These are phyloP conservation scores for Lasioglossum calceatum DNA, from an alignment of 2,888 invertebrate genomes.

Conservation along the genomic window DNA sequence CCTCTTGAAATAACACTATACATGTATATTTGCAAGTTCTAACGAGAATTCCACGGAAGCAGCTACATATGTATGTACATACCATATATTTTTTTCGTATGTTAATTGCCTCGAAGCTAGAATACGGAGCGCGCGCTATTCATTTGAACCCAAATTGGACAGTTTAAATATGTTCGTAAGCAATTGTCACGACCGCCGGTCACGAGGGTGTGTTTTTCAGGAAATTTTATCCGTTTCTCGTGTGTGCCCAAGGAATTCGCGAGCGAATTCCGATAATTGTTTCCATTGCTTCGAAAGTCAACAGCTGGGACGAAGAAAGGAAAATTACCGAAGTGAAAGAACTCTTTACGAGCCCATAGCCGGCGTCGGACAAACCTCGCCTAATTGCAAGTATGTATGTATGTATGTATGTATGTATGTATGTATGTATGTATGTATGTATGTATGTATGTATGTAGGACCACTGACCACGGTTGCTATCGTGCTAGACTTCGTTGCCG, in stretches of 20 bases:
- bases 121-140: slow-evolving; percentile 15
- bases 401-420: no score
- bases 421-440: no score
- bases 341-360: not conserved
- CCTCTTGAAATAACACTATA: not conserved
- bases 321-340: slow-evolving; percentile 20
- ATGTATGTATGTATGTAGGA: no score
- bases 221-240: slow-evolving; percentile 28
- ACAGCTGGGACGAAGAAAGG: slow-evolving; percentile 7
- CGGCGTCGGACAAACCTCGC: not conserved
- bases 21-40: not conserved
- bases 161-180: slow-evolving; percentile 10
- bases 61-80: not conserved
- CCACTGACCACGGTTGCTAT: not conserved
- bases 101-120: slow-evolving; percentile 9
- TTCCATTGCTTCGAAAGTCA: slow-evolving; percentile 29
- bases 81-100: not conserved
- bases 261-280: slow-evolving; percentile 30
- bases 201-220: slow-evolving; percentile 48
- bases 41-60: not conserved
- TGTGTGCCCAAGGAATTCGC: slow-evolving; percentile 32
- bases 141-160: slow-evolving; percentile 26
- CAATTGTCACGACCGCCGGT: slow-evolving; percentile 38
- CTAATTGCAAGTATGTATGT: not conserved
- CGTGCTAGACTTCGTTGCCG: not conserved